These are phyloP conservation scores for Daubentonia madagascariensis DNA, from an alignment of 2,113 vertebrate genomes.

Conservation along the genomic window DNA sequence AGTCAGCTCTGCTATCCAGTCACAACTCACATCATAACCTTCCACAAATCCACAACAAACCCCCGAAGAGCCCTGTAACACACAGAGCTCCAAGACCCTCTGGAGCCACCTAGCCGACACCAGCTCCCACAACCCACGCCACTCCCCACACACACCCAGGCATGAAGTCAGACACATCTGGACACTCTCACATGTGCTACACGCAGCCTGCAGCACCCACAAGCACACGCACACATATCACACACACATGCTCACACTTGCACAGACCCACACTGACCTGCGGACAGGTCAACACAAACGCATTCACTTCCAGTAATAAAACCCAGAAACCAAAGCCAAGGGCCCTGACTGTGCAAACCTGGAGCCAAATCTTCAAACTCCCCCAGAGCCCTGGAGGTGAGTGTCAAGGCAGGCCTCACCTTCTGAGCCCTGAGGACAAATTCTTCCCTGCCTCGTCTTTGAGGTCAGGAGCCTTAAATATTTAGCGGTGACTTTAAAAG, in stretches of 20 bases:
- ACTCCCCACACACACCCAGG: neutral
- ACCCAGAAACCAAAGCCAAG: neutral
- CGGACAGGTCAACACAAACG: neutral
- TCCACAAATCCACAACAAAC: neutral
- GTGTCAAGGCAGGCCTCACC: too few species aligned
- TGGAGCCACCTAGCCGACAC: neutral
- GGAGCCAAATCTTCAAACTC: neutral
- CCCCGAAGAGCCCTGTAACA: neutral
- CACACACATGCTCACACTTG: neutral
- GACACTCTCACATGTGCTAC: too few species aligned
- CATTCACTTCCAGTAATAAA: neutral
- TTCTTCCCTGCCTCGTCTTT: neutral
- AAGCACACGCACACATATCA: neutral
- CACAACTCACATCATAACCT: neutral
- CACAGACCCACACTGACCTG: neutral
- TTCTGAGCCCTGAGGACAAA: neutral
- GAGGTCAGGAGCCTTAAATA: neutral
- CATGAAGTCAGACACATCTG: neutral
- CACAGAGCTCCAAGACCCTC: neutral
- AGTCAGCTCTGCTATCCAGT: slow-evolving; percentile 70
- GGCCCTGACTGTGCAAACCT: neutral
- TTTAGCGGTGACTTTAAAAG: neutral
- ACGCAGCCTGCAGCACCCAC: neutral
- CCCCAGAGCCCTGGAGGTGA: neutral
- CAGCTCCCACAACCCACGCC: neutral